Evolutionary conservation across 1,140 invertebrate genomes (phyloP), one percentile per base, ranked within the genome.

Genomic region (Cherax destructor): DNA sequence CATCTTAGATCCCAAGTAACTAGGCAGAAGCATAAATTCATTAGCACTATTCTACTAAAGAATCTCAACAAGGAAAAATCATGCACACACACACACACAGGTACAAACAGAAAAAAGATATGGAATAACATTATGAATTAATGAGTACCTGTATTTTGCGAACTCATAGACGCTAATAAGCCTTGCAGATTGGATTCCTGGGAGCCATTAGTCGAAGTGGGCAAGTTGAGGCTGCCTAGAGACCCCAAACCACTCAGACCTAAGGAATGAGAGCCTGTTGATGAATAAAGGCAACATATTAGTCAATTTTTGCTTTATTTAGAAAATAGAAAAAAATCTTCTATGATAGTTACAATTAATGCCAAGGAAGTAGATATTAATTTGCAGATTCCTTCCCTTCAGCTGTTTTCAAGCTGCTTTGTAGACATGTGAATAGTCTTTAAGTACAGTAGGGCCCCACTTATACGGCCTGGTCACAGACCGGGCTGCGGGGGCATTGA

Each of bases 131-230:
- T 65, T 5, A 30, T 74, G 11, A 30, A 10, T 74, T 30, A 11
- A 9, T 74, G 24, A 9, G 24, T 74, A 93, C 92, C 92, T 84
- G 91, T 87, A 80, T 92, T 92, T 86, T 93, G 92, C 10, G 92
- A 92, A 74, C 79, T 91, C 87, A 93, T 92, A 50, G 91, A 92
- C 13, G 92, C 92, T 47, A 93, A 79, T 11, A 93, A 80, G 24
- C 91, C 81, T 69, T 93, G 92, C 49, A 93, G 91, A 52, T 80
- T 92, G 21, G 83, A 84, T 6, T 92, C 91, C 52, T 92, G 91
- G n/a, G 91, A 85, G 18, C 91, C 87, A 52, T 89, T 92, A 50
- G 86, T 89, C 16, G 91, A 89, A 47, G 86, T 86, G 9, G 86
- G 91, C 9, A 92, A 76, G 61, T 92, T 92, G 41, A 92, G 87